Evolutionary conservation across 2,113 vertebrate genomes (phyloP).

Genomic region (Athene cunicularia): DNA sequence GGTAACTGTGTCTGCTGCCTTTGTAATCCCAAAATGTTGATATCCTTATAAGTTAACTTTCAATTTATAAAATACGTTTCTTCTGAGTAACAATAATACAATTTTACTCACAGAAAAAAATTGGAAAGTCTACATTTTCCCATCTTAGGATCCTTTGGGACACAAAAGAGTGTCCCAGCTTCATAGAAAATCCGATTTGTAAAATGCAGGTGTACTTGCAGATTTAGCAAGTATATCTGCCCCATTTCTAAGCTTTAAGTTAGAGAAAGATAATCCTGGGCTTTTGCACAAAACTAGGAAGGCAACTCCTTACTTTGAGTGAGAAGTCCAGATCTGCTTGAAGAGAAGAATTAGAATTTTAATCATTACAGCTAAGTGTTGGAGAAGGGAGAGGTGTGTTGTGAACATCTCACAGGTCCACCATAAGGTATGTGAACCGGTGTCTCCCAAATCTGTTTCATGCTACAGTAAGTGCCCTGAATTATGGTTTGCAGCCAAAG

Average conservation of each 20-base stretch:
- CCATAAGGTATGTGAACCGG: not conserved
- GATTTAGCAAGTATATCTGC: not conserved
- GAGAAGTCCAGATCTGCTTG: not conserved
- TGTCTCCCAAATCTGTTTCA: not conserved
- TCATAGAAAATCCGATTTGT: not conserved
- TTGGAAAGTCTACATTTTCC: not conserved
- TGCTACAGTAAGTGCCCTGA: not conserved
- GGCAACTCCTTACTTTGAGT: not conserved
- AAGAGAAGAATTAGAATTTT: not conserved
- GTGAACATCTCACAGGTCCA: not conserved
- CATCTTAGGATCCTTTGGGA: not conserved
- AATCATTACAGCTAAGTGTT: not conserved
- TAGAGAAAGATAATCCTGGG: not conserved
- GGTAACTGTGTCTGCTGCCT: not conserved
- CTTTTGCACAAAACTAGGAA: not conserved
- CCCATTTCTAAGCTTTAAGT: not conserved
- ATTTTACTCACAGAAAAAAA: not conserved
- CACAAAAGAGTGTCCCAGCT: not conserved
- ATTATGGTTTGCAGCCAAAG: not conserved
- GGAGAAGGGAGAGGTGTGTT: not conserved
- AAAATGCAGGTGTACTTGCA: not conserved
- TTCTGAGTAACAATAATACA: not conserved
- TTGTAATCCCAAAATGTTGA: not conserved
- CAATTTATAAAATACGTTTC: not conserved
- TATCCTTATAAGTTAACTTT: not conserved